Percentiles rank a stretch among this genome's conserved stretches.
These are phyloP conservation scores for Trachurus trachurus DNA, from an alignment of 2,797 vertebrate species.

Conservation along the genomic window DNA sequence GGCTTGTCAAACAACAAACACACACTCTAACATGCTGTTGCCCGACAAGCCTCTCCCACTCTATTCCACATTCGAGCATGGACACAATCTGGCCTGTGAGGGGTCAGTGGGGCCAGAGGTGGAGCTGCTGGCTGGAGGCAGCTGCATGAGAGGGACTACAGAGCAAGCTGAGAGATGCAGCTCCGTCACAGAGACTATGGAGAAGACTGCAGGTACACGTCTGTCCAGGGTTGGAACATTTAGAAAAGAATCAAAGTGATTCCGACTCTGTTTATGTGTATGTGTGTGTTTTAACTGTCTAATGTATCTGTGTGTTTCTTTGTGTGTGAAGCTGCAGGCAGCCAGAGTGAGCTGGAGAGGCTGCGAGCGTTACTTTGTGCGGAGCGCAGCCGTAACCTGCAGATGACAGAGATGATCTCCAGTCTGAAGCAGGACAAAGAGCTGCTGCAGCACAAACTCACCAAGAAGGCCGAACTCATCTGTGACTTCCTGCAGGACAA, in stretches of 20 bases:
- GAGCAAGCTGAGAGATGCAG: constrained; percentile 9
- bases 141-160: constrained; percentile 18
- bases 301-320: neutral
- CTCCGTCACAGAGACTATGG: constrained; percentile 30
- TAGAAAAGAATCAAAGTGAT: neutral
- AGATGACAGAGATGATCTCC: constrained; percentile 75
- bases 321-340: constrained; percentile 14
- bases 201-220: constrained; percentile 29
- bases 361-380: constrained; percentile 71
- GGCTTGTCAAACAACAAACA: neutral
- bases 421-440: constrained; percentile 81
- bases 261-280: neutral
- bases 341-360: constrained; percentile 68
- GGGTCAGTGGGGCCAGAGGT: constrained; percentile 3
- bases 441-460: constrained; percentile 78
- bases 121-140: constrained; percentile 28
- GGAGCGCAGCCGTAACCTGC: constrained; percentile 69
- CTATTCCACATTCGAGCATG: neutral
- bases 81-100: constrained; percentile 11
- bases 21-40: constrained; percentile 10
- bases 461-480: constrained; percentile 80
- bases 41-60: neutral
- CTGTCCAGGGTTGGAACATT: neutral
- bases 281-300: neutral
- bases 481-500: constrained; percentile 84